These are phyloP conservation scores for Antheraea assamensis DNA, from an alignment of 2,888 invertebrate species.

Conservation along the genomic window DNA sequence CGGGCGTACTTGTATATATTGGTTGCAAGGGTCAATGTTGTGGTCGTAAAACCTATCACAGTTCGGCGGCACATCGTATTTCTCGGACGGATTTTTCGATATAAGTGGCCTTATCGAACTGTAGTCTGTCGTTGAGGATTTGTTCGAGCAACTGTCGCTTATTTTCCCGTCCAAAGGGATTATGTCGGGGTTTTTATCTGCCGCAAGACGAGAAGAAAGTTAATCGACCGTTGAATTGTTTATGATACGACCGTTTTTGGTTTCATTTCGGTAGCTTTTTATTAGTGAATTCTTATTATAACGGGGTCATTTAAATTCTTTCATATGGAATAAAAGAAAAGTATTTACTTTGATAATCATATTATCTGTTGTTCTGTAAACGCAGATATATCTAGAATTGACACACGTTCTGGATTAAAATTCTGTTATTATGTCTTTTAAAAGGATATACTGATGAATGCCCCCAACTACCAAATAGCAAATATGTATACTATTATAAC, in stretches of 20 bases:
- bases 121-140: conserved; percentile 73
- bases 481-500: no score
- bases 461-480: no score
- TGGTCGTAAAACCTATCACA: conserved; percentile 70
- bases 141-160: conserved; percentile 74
- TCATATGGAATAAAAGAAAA: background rate
- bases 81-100: conserved; percentile 63
- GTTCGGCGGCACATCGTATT: conserved; percentile 62
- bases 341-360: background rate
- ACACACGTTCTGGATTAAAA: no score
- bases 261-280: background rate
- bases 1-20: conserved; percentile 70
- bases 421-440: no score
- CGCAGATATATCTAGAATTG: no score
- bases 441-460: no score
- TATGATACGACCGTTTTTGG: background rate
- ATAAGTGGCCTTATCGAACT: conserved; percentile 70
- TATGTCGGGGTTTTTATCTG: conserved; percentile 79
- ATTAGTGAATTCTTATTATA: background rate
- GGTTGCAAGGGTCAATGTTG: conserved; percentile 64
- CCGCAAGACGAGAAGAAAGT: background rate
- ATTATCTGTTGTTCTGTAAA: no score
- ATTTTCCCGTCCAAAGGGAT: conserved; percentile 77
- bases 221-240: conserved; percentile 10
- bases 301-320: background rate